Conservation (phyloP, 2,113 vertebrate genomes). For the Malaclemys terrapin region DNA sequence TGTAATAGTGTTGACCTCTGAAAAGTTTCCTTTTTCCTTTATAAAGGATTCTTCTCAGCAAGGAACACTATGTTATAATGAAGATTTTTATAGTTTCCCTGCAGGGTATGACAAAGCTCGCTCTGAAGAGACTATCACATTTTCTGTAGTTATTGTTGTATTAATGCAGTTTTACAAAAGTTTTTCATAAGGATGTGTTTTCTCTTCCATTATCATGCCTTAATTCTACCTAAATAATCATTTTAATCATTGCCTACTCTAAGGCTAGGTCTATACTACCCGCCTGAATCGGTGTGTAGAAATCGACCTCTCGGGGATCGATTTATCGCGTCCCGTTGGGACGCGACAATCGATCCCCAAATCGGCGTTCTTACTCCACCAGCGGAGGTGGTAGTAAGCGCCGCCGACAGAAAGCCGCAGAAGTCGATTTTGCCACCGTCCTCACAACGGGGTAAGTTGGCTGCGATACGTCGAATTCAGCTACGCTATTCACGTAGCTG, state of each 20-base stretch:
- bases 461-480: too few relatives aligned
- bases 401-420: too few relatives aligned
- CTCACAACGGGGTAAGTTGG: too few relatives aligned
- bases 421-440: too few relatives aligned
- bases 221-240: not conserved
- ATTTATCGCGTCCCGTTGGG: too few relatives aligned
- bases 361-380: too few relatives aligned
- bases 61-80: constrained; percentile 62
- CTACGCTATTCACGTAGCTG: too few relatives aligned
- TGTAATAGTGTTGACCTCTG: constrained; percentile 70
- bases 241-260: not conserved
- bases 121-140: constrained; percentile 38
- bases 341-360: too few relatives aligned
- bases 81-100: constrained; percentile 72
- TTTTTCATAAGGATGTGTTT: constrained; percentile 18
- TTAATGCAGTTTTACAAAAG: constrained; percentile 10
- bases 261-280: too few relatives aligned
- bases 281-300: too few relatives aligned
- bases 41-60: constrained; percentile 53
- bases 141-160: constrained; percentile 40
- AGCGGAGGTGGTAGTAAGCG: too few relatives aligned
- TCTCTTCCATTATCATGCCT: not conserved
- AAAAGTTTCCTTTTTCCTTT: constrained; percentile 41
- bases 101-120: constrained; percentile 65
- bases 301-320: too few relatives aligned